Base-by-base conservation (phyloP, 2,888 invertebrate species). In the Sesamia inferens region DNA sequence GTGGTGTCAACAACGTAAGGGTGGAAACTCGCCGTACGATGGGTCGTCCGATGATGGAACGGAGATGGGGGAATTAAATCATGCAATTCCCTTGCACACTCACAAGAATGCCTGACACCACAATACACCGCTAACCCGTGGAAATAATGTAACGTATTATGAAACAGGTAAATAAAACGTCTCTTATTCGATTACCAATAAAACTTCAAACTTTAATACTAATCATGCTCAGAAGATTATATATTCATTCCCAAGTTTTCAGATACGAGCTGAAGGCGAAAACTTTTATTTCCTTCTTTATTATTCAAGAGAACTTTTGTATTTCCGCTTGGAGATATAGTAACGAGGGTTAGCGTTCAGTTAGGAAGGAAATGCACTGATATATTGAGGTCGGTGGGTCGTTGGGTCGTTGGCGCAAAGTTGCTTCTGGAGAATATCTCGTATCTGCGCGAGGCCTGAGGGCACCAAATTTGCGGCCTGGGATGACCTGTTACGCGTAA, bases 291-390 rank as follows among this genome's bases (percentile, higher is more conserved):
- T 71, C 65, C 51, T 79, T 74, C 24, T 87, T 78, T 85, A 86
- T 88, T 85, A 88, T 85, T 85, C 84, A 89, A 69, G 81, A 78
- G 73, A 74, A 82, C 73, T 82, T 82, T 71, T 82, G 76, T 85
- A 79, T 86, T 81, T 85, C 77, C 75, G 62, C 69, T 73, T 66
- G 67, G 61, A 83, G 81, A 87, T 84, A 86, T 83, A 82, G 83
- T 84, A 82, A 86, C 67, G 66, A 79, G 84, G 85, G 85, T 84
- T 22, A 57, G 48, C 67, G 66, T 70, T 84, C 79, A 78, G 73
- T 82, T 86, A 71, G 79, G 74, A 47, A 68, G 51, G 71, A 85
- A 88, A 83, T 87, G 86, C 88, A 88, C 85, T 88, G 89, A 88
- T 88, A 88, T 87, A 88, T 89, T 68, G 85, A 54, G 85, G 84